Percentiles rank a stretch among this genome's conserved stretches.
Conservation (phyloP, 2,888 invertebrate genomes). For the Neuroscelio doddi region DNA sequence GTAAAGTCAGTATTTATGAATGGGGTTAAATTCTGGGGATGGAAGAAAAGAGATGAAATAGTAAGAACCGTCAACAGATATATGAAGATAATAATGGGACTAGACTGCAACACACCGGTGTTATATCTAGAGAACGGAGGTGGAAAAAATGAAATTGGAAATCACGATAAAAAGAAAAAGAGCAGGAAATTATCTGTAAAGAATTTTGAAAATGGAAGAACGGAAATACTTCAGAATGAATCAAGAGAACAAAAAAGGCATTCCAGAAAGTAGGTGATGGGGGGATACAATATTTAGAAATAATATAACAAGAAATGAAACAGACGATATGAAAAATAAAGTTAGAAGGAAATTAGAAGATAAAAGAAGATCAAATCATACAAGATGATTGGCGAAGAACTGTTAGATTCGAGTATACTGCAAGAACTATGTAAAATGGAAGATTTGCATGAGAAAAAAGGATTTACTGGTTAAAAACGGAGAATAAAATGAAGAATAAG, state of each 20-base stretch:
- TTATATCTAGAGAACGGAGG: slow-evolving; percentile 4
- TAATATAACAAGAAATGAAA: too few species aligned
- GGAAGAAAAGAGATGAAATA: neutral
- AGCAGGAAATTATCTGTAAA: neutral
- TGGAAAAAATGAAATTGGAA: neutral
- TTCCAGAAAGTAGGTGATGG: neutral
- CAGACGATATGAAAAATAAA: too few species aligned
- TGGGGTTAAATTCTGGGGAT: neutral
- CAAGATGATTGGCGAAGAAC: too few species aligned
- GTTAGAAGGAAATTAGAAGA: neutral
- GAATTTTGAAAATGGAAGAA: neutral
- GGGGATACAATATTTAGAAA: too few species aligned
- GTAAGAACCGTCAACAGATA: neutral
- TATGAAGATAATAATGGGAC: slow-evolving; percentile 3
- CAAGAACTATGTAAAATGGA: too few species aligned
- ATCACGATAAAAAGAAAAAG: neutral
- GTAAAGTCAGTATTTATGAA: too few species aligned
- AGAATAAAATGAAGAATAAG: neutral
- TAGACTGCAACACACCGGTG: slow-evolving; percentile 10
- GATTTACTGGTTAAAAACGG: neutral
- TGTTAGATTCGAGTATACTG: too few species aligned
- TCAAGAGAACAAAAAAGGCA: neutral
- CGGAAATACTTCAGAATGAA: neutral
- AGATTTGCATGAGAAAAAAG: too few species aligned
- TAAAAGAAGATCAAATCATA: neutral